A percentile compares a stretch with the other conserved stretches of the same genome.
phyloP scores from a whole-genome alignment of 2,113 vertebrate genomes.

The Dasyprocta punctata region DNA sequence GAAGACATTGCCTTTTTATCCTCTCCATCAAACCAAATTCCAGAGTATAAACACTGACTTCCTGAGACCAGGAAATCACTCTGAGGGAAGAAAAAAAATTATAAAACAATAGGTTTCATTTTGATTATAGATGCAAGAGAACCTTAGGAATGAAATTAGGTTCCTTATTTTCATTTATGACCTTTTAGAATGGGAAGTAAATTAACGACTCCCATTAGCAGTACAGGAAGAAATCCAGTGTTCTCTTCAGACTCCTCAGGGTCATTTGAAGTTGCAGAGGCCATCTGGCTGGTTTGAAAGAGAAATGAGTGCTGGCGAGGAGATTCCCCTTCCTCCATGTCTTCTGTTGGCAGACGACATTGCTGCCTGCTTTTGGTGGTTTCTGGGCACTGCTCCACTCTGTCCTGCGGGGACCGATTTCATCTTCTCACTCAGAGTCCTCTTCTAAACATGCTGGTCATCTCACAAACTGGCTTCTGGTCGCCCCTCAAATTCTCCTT shows the following conservation, averaged over 20 bases:
- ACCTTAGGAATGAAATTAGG: neutral
- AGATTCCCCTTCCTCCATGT: fast-evolving
- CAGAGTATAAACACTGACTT: neutral
- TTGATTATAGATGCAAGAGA: neutral
- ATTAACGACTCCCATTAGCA: neutral
- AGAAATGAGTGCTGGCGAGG: neutral
- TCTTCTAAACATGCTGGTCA: neutral
- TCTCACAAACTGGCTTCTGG: neutral
- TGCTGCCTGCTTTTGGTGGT: no score
- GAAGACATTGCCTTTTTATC: neutral
- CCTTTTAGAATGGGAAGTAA: neutral
- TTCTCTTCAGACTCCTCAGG: neutral
- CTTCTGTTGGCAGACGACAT: neutral
- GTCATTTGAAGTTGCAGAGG: neutral
- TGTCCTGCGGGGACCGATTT: neutral
- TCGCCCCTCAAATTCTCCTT: neutral
- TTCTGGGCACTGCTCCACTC: neutral
- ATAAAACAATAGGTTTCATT: neutral
- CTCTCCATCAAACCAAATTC: neutral
- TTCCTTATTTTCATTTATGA: neutral
- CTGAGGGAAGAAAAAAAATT: neutral
- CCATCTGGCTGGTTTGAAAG: neutral
- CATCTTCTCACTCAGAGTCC: neutral
- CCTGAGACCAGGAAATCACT: neutral
- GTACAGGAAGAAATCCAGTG: neutral